Conservation (phyloP, 2,797 vertebrate species). For the Hippopotamyrus pictus region DNA sequence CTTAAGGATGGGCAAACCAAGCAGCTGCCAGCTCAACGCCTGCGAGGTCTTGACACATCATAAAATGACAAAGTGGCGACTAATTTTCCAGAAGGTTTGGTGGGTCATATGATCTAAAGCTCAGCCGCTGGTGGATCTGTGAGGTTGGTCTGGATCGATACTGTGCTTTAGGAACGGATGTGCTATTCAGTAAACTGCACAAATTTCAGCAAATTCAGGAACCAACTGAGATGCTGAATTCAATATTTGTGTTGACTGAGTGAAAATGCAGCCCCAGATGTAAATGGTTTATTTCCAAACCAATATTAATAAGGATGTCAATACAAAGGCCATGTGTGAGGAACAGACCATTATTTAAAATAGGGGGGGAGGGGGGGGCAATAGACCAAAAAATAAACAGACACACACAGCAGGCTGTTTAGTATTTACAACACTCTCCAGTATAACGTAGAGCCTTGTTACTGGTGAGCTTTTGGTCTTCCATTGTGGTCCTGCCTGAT, state of each 20-base stretch:
- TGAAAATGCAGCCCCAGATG: neutral
- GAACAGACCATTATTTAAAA: neutral
- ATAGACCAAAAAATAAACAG: neutral
- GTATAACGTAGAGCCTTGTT: conserved; percentile 50
- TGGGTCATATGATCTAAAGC: neutral
- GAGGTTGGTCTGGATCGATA: neutral
- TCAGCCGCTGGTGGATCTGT: neutral
- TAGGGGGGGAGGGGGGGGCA: neutral
- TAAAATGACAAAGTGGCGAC: neutral
- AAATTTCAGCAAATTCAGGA: neutral
- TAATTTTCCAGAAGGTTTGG: neutral
- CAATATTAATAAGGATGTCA: neutral
- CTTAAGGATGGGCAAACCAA: neutral
- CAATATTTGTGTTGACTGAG: neutral
- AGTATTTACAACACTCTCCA: conserved; percentile 11
- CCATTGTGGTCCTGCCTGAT: conserved; percentile 62
- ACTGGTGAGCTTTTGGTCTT: conserved; percentile 39
- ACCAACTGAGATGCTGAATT: neutral
- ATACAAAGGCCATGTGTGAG: neutral
- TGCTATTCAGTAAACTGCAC: neutral
- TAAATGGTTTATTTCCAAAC: neutral
- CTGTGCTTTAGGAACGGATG: neutral
- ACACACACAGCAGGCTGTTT: neutral
- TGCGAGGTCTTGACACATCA: neutral
- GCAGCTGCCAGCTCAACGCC: neutral